phyloP scores from a whole-genome alignment of 2,113 vertebrate species.

The Tetrax tetrax region DNA sequence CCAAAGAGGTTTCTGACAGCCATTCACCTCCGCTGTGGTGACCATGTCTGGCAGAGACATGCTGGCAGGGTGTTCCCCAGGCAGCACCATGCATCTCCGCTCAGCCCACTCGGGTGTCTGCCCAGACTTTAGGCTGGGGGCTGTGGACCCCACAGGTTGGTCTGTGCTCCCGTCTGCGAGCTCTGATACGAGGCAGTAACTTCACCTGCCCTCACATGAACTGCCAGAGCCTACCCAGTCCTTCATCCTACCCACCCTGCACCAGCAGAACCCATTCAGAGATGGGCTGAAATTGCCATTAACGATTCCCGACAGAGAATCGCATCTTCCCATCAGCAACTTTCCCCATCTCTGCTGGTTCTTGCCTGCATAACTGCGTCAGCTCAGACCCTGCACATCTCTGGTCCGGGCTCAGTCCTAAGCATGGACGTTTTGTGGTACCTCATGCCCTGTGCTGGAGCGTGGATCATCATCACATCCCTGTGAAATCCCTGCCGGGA shows the following conservation, averaged over 20 bases:
- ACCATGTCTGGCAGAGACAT: background rate
- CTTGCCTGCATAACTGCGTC: background rate
- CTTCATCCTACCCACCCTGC: background rate
- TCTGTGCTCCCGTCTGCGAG: background rate
- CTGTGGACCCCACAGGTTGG: fast-evolving
- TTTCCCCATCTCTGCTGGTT: background rate
- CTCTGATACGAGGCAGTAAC: background rate
- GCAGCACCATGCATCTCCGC: background rate
- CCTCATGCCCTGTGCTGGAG: background rate
- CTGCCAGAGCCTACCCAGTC: background rate
- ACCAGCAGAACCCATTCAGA: background rate
- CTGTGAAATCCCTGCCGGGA: background rate
- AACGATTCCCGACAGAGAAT: fast-evolving
- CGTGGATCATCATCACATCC: background rate
- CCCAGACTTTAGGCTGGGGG: background rate
- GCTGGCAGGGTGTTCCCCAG: background rate
- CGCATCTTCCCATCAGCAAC: background rate
- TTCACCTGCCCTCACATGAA: background rate
- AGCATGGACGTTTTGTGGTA: background rate
- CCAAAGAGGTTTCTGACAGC: background rate
- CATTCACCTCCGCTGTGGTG: background rate
- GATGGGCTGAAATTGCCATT: background rate
- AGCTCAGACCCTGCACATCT: background rate
- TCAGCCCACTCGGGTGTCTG: background rate
- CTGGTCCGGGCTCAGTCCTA: background rate